Evolutionary conservation across 2,113 vertebrate genomes (phyloP).

Genomic region (Erythrocercus mccallii): DNA sequence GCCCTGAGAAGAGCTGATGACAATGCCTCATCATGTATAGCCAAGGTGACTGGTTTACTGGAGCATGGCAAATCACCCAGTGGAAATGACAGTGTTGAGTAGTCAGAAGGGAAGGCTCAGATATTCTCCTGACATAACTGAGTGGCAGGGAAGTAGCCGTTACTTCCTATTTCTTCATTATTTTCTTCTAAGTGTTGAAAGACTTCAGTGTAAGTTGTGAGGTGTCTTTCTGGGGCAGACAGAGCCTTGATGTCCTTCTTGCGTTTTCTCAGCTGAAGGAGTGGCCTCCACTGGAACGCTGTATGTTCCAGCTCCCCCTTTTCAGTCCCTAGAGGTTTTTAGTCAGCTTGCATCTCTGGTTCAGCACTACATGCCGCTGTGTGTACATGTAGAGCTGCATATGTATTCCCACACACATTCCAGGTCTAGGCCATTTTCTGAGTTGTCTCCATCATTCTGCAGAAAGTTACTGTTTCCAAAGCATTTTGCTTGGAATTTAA

Average conservation of each 20-base stretch:
- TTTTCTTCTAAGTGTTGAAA: background rate
- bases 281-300: background rate
- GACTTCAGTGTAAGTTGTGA: background rate
- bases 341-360: background rate
- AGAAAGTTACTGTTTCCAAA: background rate
- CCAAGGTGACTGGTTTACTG: background rate
- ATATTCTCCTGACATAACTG: background rate
- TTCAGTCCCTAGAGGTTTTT: background rate
- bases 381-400: background rate
- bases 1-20: background rate
- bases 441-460: background rate
- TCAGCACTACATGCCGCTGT: background rate
- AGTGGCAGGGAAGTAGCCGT: background rate
- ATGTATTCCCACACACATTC: background rate
- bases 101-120: background rate
- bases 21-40: background rate
- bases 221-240: background rate
- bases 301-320: background rate
- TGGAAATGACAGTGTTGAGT: background rate
- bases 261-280: background rate
- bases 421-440: background rate
- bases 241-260: background rate
- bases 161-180: background rate
- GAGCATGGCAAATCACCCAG: background rate
- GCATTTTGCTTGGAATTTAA: background rate